Evolutionary conservation across 2,888 invertebrate genomes (phyloP), one percentile per base, ranked within the genome.

Genomic region (Andrena fulva): DNA sequence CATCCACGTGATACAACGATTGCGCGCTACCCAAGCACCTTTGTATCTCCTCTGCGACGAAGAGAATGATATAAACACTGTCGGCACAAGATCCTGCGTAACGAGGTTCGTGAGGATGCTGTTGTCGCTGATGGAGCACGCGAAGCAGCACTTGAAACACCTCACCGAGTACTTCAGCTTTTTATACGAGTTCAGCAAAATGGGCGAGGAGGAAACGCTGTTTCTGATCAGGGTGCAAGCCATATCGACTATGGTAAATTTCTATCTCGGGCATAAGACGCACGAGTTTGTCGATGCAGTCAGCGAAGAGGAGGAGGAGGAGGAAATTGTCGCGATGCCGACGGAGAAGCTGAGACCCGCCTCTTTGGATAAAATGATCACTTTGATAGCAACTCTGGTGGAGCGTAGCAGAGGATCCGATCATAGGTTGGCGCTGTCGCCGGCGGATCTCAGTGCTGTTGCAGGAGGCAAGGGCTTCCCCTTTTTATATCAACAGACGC

Each of bases 341-440:
- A 95, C 96, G 0, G 97, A 97, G 82, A 98, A 98, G 93, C 96
- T 98, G 87, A 96, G 98, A 82, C 98, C 98, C 0, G 97, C 97
- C 0, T 98, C 98, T 0, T 94, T 99, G 16, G 99, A 99, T 94
- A 99, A 99, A 95, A 99, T 99, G 99, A 98, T 99, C 86, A 97
- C 98, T 12, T 94, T 99, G 12, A 97, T 98, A 42, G 98, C 98
- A 0, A 96, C 97, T 2, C 95, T 99, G 20, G 98, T 98, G 52
- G 99, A 99, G 94, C 96, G 98, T 85, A 98, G 98, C 54, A 95
- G 98, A 2, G 97, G 97, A 85, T 95, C 97, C 6, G 96, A 96
- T 92, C 97, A 95, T 84, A 93, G 93, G 84, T 91, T 99, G 31
- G 96, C 97, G 67, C 94, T 99, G 35, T 96, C 96, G 12, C 96